Conservation (phyloP, 2,888 invertebrate species). For the Meandrusa payeni region DNA sequence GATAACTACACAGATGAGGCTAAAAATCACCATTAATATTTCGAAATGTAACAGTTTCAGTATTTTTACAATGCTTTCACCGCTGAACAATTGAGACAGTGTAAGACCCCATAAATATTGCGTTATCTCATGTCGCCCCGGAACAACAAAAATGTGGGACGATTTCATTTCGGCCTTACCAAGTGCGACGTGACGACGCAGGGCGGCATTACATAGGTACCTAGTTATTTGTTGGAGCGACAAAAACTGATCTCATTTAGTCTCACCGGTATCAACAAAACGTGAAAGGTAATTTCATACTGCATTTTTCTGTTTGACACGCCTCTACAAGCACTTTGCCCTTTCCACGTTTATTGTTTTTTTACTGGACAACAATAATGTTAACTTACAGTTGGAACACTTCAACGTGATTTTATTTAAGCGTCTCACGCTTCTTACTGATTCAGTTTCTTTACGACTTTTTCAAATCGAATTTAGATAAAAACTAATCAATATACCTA, state of each 20-base stretch:
- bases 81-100: constrained; percentile 24
- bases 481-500: constrained; percentile 22
- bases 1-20: constrained; percentile 1
- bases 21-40: not conserved
- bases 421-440: constrained; percentile 23
- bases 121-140: constrained; percentile 30
- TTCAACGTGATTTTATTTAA: constrained; percentile 21
- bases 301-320: constrained; percentile 70
- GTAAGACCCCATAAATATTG: constrained; percentile 31
- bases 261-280: constrained; percentile 64
- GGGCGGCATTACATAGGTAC: constrained; percentile 33
- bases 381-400: constrained; percentile 20
- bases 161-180: constrained; percentile 52
- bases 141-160: constrained; percentile 35
- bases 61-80: constrained; percentile 24
- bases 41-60: not conserved
- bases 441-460: constrained; percentile 21
- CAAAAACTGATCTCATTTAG: constrained; percentile 74
- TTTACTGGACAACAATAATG: constrained; percentile 27
- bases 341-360: constrained; percentile 64
- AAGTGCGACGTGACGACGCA: constrained; percentile 52
- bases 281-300: constrained; percentile 78
- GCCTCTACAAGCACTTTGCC: constrained; percentile 65
- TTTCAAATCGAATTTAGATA: constrained; percentile 15
- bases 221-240: constrained; percentile 31